Evolutionary conservation across 2,113 vertebrate species (phyloP).

Genomic region (Paramisgurnus dabryanus): DNA sequence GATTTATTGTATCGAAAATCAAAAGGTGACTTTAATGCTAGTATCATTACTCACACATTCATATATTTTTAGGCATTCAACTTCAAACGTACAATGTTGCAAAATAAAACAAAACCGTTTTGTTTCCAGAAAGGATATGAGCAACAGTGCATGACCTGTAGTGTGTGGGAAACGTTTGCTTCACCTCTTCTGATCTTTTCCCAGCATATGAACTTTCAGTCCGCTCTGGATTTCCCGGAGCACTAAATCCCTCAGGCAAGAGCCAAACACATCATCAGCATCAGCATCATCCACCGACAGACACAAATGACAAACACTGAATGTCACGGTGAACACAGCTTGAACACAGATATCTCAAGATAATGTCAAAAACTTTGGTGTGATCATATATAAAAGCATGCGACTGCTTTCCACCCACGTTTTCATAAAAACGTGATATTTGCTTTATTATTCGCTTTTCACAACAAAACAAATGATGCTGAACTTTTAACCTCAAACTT

Average conservation of each 20-base stretch:
- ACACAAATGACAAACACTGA: not conserved
- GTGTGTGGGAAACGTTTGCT: conserved; percentile 4
- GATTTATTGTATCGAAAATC: too few species aligned
- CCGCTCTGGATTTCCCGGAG: conserved; percentile 6
- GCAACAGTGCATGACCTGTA: too few species aligned
- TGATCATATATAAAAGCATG: conserved; percentile 10
- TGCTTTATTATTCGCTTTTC: conserved; percentile 2
- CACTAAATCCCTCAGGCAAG: conserved; percentile 5
- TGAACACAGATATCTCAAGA: conserved; percentile 22
- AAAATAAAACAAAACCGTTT: too few species aligned
- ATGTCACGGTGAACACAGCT: not conserved
- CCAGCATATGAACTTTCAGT: not conserved
- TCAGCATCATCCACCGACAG: not conserved
- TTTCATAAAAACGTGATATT: conserved; percentile 11
- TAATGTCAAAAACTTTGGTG: conserved; percentile 29
- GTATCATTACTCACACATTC: too few species aligned
- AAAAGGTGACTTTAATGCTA: too few species aligned
- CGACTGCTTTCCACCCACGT: not conserved
- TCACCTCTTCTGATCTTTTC: conserved; percentile 6
- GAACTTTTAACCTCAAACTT: conserved; percentile 31
- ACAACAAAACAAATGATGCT: conserved; percentile 14
- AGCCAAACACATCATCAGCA: not conserved
- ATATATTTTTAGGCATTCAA: too few species aligned
- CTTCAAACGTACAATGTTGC: too few species aligned
- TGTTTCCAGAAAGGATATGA: too few species aligned